Evolutionary conservation across 2,888 invertebrate genomes (phyloP).

Genomic region (Mylabris sibirica): DNA sequence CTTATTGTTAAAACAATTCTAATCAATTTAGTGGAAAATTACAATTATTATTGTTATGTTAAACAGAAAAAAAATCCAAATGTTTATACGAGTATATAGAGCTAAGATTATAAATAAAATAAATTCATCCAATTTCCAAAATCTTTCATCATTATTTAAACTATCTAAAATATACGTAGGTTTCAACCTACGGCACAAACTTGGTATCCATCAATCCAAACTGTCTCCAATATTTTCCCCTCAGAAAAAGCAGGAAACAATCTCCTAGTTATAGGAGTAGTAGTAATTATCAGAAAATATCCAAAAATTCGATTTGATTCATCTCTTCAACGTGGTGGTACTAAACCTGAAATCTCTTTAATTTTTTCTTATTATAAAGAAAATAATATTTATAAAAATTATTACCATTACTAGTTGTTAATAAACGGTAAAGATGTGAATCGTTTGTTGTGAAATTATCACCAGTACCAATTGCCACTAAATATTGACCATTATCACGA

Average conservation of each 20-base stretch:
- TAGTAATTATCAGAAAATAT: slow-evolving; percentile 43
- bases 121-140: neutral
- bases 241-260: slow-evolving; percentile 32
- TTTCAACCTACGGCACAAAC: slow-evolving; percentile 52
- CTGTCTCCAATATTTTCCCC: neutral
- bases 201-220: slow-evolving; percentile 31
- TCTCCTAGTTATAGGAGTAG: slow-evolving; percentile 33
- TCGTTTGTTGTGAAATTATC: slow-evolving; percentile 33
- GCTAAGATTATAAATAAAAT: neutral
- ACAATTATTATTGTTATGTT: neutral
- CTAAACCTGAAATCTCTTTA: slow-evolving; percentile 47
- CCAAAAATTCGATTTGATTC: slow-evolving; percentile 28
- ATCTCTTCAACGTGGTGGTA: slow-evolving; percentile 55
- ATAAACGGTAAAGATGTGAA: slow-evolving; percentile 55
- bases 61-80: neutral
- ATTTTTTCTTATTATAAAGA: slow-evolving; percentile 3
- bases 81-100: neutral
- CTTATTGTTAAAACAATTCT: neutral
- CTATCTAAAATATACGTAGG: slow-evolving; percentile 41
- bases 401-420: slow-evolving; percentile 57
- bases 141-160: neutral
- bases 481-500: slow-evolving; percentile 32
- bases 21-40: slow-evolving; percentile 3
- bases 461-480: slow-evolving; percentile 27
- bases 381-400: neutral